Percentiles rank a stretch among this genome's conserved stretches.
Conservation (phyloP, 2,888 invertebrate genomes). For the Calephelis perditalis region DNA sequence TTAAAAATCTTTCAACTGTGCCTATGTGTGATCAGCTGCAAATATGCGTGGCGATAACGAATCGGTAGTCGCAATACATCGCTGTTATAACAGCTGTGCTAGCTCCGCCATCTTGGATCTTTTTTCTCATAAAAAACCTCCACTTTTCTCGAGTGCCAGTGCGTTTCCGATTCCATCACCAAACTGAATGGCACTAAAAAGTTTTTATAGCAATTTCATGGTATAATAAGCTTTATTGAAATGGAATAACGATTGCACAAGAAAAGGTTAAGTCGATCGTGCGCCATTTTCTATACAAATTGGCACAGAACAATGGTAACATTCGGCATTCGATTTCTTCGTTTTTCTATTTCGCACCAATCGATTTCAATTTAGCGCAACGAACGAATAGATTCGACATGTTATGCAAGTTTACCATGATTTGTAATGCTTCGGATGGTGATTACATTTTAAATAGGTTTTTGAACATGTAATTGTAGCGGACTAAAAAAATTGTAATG, state of each 20-base stretch:
- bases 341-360: constrained; percentile 44
- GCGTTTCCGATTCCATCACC: constrained; percentile 44
- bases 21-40: constrained; percentile 34
- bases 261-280: constrained; percentile 29
- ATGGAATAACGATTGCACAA: constrained; percentile 35
- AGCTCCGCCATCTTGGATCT: constrained; percentile 44
- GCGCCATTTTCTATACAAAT: constrained; percentile 45
- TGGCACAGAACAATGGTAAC: constrained; percentile 40
- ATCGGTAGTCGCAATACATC: constrained; percentile 38
- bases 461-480: constrained; percentile 1
- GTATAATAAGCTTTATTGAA: constrained; percentile 36
- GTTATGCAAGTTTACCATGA: constrained; percentile 14
- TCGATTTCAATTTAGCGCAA: constrained; percentile 36
- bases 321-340: constrained; percentile 37
- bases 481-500: too few relatives aligned
- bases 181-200: constrained; percentile 36
- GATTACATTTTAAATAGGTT: constrained; percentile 16
- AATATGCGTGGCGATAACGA: constrained; percentile 35
- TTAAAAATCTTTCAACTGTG: constrained; percentile 10
- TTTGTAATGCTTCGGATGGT: constrained; percentile 11
- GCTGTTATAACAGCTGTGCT: constrained; percentile 50
- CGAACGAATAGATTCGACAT: constrained; percentile 22
- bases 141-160: constrained; percentile 44
- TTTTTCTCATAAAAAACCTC: constrained; percentile 42
- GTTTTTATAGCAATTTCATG: constrained; percentile 29